Percentiles rank a stretch among this genome's conserved stretches.
Conservation (phyloP, 2,113 vertebrate species). For the Alligator mississippiensis region DNA sequence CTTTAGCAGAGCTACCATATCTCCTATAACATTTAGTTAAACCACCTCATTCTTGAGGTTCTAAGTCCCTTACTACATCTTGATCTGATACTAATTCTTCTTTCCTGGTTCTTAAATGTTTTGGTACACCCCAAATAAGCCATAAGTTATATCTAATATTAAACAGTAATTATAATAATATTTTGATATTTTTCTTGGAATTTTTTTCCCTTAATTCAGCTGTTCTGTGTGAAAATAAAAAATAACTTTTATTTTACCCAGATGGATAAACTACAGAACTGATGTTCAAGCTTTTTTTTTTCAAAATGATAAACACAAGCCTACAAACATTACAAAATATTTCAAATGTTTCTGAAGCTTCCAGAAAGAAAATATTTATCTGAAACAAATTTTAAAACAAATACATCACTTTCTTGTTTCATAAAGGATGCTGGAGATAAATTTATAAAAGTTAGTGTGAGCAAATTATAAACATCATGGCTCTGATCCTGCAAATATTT, state of each 20-base stretch:
- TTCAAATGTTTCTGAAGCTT: neutral
- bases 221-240: neutral
- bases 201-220: neutral
- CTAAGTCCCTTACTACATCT: neutral
- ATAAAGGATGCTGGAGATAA: neutral
- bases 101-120: neutral
- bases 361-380: neutral
- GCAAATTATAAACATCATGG: neutral
- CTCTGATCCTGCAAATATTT: neutral
- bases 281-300: constrained; percentile 31
- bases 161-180: neutral
- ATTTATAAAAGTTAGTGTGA: neutral
- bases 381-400: neutral
- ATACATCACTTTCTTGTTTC: neutral
- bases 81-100: neutral
- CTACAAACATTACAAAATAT: neutral
- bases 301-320: neutral
- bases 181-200: neutral
- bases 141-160: neutral
- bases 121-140: neutral
- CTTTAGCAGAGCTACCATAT: neutral
- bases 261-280: neutral
- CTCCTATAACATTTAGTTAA: neutral
- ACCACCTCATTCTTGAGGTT: neutral
- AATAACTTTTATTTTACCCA: neutral